phyloP scores from a whole-genome alignment of 64 coral and sea anemone genomes.

The Acropora tenuis region DNA sequence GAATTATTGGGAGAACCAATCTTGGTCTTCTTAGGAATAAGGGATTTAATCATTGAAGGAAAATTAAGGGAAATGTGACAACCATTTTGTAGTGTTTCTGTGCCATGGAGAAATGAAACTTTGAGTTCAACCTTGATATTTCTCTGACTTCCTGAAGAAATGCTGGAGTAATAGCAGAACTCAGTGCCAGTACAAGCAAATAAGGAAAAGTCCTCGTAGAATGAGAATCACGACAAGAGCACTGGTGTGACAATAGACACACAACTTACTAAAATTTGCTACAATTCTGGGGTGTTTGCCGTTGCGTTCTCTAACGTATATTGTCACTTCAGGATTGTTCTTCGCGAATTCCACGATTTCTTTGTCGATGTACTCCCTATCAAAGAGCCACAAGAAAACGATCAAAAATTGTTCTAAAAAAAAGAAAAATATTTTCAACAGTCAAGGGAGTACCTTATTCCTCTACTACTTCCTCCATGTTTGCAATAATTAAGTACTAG shows the following conservation, averaged over 20 bases:
- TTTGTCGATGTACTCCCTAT: conserved; percentile 91
- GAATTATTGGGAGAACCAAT: no score
- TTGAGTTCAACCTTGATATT: no score
- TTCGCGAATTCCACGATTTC: conserved; percentile 74
- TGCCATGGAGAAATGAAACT: no score
- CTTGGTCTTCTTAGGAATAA: no score
- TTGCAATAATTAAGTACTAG: conserved; percentile 94
- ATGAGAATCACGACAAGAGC: no score
- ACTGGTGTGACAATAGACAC: not conserved
- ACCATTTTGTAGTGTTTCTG: no score
- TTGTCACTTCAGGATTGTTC: conserved; percentile 76
- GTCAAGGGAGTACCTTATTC: conserved; percentile 72
- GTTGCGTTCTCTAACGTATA: conserved; percentile 92
- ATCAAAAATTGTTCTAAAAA: not conserved
- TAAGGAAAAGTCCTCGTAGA: no score
- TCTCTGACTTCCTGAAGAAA: no score
- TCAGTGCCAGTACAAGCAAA: no score
- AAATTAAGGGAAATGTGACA: no score
- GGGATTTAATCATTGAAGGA: no score
- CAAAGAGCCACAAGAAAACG: not conserved
- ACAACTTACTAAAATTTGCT: conserved; percentile 96
- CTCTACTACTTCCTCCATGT: conserved; percentile 92
- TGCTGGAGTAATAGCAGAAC: no score
- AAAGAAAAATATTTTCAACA: not conserved
- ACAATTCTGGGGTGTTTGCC: conserved; percentile 96